phyloP scores from a whole-genome alignment of 2,888 invertebrate species.

The Drosophila tanythrix region DNA sequence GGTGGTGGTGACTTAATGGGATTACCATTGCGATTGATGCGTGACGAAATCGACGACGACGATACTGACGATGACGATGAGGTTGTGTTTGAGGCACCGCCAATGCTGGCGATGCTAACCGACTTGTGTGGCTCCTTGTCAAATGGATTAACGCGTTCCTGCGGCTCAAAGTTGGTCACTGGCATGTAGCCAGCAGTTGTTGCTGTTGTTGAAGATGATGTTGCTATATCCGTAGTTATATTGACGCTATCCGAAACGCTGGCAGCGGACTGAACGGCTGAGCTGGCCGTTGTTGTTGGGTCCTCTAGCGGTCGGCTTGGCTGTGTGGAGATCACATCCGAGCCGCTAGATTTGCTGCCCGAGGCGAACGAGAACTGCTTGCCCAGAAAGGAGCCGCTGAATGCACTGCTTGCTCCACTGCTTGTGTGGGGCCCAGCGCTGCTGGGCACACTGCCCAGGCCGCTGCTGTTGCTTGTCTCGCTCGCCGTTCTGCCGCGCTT shows the following conservation, averaged over 20 bases:
- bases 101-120: constrained; percentile 56
- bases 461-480: constrained; percentile 79
- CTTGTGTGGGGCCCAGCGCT: constrained; percentile 66
- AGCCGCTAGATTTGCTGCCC: constrained; percentile 66
- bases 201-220: constrained; percentile 16
- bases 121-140: constrained; percentile 82
- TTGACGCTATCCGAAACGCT: constrained; percentile 83
- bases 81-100: constrained; percentile 70
- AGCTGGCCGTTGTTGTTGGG: constrained; percentile 56
- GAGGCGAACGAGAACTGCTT: constrained; percentile 84
- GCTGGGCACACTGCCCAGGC: constrained; percentile 70
- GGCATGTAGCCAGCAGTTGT: constrained; percentile 74
- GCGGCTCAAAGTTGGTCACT: constrained; percentile 84
- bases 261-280: constrained; percentile 76
- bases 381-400: constrained; percentile 81
- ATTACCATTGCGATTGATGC: constrained; percentile 81
- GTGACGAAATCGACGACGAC: constrained; percentile 81
- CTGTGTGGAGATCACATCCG: constrained; percentile 80
- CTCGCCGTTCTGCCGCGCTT: constrained; percentile 85
- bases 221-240: constrained; percentile 63
- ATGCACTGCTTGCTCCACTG: constrained; percentile 62
- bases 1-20: constrained; percentile 80
- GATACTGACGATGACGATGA: constrained; percentile 81
- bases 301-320: constrained; percentile 73
- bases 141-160: constrained; percentile 85